Base-by-base conservation (phyloP, 2,797 vertebrate genomes). In the Holocentrus rufus region DNA sequence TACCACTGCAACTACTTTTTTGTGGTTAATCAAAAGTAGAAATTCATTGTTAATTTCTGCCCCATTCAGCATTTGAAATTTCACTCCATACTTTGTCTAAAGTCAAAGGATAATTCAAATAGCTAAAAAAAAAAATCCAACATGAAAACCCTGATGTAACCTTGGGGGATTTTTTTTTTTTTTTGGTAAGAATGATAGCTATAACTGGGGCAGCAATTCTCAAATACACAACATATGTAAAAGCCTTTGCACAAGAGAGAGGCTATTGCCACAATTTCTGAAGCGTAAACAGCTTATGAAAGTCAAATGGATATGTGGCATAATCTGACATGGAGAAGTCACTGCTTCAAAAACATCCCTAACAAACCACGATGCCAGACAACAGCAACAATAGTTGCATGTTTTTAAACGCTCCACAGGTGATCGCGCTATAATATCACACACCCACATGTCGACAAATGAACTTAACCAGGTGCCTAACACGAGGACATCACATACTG, bases 241-340 rank as follows among this genome's bases (percentile, higher is more conserved):
- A 93, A 91, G 90, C 87, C 88, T 90, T 87, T 89, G 88, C 90
- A 90, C 90, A 89, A 91, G 90, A 93, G 90, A 91, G 90, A 87
- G 90, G 89, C 92, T 91, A 88, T 91, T 88, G 90, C 82, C 87
- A 91, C 92, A 90, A 91, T 92, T 93, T 93, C 91, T 93, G 93
- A 93, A 93, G 93, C 90, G 92, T 93, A 94, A 93, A 93, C 93
- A 94, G 90, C 90, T 93, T 94, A 93, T 95, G 94, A 95, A 95
- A 94, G 93, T 95, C 93, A 94, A 94, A 94, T 94, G 90, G 90
- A 93, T 93, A 85, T 93, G 92, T 93, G 93, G 94, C 91, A 94
- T 95, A 94, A 94, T 94, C 93, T 94, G 93, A 94, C 93, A 94
- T 79, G 89, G 86, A 76, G 87, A 27, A 91, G 90, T 89, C 88